phyloP scores from a whole-genome alignment of 2,888 invertebrate genomes.

The Pycnomerus fuliginosus region DNA sequence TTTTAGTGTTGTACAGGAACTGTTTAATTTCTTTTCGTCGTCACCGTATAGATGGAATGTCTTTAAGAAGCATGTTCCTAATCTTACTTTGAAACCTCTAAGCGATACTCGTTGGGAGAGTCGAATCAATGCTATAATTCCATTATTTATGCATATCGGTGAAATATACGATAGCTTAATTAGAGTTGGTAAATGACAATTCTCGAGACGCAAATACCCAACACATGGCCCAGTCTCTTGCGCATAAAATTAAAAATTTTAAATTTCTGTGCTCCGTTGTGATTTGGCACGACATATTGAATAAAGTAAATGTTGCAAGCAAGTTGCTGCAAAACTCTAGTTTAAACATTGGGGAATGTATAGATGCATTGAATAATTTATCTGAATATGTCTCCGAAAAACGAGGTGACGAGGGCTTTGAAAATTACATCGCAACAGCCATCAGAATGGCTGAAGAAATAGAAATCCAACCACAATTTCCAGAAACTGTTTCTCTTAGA shows the following conservation, averaged over 20 bases:
- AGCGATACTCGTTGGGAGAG: conserved; percentile 8
- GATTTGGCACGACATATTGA: conserved; percentile 25
- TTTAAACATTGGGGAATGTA: neutral
- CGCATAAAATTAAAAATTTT: conserved; percentile 18
- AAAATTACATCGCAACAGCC: neutral
- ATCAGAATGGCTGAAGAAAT: neutral
- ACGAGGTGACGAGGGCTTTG: neutral
- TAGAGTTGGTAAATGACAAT: neutral
- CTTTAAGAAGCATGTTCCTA: conserved; percentile 3
- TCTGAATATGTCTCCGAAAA: neutral
- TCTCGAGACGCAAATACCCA: neutral
- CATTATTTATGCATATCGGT: neutral
- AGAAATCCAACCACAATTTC: neutral
- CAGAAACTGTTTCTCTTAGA: neutral
- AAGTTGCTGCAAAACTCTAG: conserved; percentile 17
- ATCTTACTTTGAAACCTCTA: conserved; percentile 8
- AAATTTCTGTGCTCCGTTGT: conserved; percentile 22
- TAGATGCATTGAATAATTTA: neutral
- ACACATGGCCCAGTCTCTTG: conserved; percentile 1
- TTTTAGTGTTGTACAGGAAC: conserved; percentile 17
- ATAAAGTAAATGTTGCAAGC: conserved; percentile 29
- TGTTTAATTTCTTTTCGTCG: no score
- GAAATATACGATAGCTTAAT: neutral
- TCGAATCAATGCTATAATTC: neutral
- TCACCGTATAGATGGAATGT: no score